These are phyloP conservation scores for Epinephelus cyanopodus DNA, from an alignment of 2,113 vertebrate genomes.

Conservation along the genomic window DNA sequence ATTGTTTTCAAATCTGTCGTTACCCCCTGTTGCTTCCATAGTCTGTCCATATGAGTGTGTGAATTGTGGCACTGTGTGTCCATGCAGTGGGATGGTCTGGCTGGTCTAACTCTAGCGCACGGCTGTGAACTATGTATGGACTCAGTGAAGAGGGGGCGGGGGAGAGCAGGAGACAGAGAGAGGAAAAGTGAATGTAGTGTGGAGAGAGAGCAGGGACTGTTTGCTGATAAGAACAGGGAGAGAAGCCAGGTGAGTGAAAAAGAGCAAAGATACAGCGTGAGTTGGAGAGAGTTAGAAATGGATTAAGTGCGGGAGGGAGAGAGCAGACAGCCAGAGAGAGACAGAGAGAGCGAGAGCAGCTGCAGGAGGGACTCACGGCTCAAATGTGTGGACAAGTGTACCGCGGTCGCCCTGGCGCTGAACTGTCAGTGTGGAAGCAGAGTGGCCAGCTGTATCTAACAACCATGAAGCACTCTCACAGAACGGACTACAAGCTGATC, in stretches of 20 bases:
- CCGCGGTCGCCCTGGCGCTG: conserved; percentile 57
- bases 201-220: conserved; percentile 19
- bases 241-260: conserved; percentile 46
- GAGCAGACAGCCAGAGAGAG: background rate
- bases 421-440: conserved; percentile 68
- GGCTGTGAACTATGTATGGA: conserved; percentile 73
- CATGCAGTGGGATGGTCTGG: conserved; percentile 18
- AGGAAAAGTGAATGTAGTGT: conserved; percentile 22
- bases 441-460: conserved; percentile 79
- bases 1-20: background rate
- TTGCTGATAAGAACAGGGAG: conserved; percentile 36
- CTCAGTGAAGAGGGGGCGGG: conserved; percentile 50
- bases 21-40: background rate
- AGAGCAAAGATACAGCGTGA: conserved; percentile 13
- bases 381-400: conserved; percentile 85
- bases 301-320: conserved; percentile 20
- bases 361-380: conserved; percentile 59
- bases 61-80: conserved; percentile 23
- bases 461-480: conserved; percentile 82
- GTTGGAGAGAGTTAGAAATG: conserved; percentile 28
- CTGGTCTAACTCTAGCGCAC: conserved; percentile 46
- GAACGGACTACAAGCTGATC: conserved; percentile 80
- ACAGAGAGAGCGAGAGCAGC: conserved; percentile 53
- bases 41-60: conserved; percentile 9
- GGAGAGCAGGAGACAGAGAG: background rate